Evolutionary conservation across 1,140 invertebrate genomes (phyloP).

Genomic region (Drosophila obscura): DNA sequence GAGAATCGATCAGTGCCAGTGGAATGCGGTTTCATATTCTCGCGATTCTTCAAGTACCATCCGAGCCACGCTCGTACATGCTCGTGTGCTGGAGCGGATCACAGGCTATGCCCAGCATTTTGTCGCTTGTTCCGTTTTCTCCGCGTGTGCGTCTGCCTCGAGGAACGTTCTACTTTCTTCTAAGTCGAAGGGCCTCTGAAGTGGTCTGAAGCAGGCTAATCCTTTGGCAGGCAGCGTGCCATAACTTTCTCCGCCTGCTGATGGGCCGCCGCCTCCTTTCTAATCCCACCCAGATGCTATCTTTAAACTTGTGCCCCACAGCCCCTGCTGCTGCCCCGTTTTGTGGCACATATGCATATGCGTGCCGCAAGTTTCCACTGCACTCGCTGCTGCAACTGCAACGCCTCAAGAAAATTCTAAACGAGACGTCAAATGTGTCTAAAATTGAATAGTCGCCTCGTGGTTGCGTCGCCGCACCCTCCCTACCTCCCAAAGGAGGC

Average conservation of each 20-base stretch:
- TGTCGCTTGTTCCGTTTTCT: constrained; percentile 29
- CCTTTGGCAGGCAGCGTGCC: constrained; percentile 25
- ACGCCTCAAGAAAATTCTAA: constrained; percentile 39
- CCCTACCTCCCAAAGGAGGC: constrained; percentile 2
- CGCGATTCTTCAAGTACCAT: constrained; percentile 78
- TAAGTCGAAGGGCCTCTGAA: constrained; percentile 39
- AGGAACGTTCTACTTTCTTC: constrained; percentile 47
- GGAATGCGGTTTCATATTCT: background rate
- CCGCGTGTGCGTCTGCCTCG: constrained; percentile 33
- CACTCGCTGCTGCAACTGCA: constrained; percentile 47
- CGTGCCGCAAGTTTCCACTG: constrained; percentile 69
- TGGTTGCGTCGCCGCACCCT: constrained; percentile 54
- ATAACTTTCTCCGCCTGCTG: constrained; percentile 44
- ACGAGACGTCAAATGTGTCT: constrained; percentile 59
- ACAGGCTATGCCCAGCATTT: constrained; percentile 81
- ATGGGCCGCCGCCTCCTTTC: constrained; percentile 27
- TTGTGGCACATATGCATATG: constrained; percentile 55
- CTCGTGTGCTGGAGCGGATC: constrained; percentile 88
- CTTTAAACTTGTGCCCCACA: constrained; percentile 49
- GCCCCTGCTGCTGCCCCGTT: constrained; percentile 15
- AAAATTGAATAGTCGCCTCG: constrained; percentile 76
- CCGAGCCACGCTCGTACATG: constrained; percentile 86
- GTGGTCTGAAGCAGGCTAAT: constrained; percentile 34
- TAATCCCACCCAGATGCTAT: constrained; percentile 56
- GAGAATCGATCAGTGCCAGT: constrained; percentile 4